These are phyloP conservation scores for Anarhynchus alexandrinus DNA, from an alignment of 2,113 vertebrate species.

Conservation along the genomic window DNA sequence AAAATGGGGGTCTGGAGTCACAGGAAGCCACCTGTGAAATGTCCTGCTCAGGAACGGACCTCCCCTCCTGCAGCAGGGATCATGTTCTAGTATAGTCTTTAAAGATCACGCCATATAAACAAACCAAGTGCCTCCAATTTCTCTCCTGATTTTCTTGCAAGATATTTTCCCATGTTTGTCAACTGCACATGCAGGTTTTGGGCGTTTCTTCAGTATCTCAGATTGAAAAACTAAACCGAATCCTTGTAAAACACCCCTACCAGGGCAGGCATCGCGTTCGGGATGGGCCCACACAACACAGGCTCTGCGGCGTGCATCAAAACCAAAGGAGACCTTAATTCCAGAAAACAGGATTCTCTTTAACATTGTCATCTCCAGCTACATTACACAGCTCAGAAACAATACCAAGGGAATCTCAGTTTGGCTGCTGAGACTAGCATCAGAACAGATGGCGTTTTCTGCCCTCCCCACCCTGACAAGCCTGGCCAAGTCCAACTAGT, in stretches of 20 bases:
- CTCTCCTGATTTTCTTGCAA: not conserved
- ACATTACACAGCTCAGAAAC: not conserved
- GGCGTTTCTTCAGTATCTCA: not conserved
- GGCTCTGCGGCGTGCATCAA: not conserved
- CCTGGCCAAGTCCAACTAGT: not conserved
- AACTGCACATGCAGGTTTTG: not conserved
- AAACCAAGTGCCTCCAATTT: not conserved
- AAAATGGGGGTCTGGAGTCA: not conserved
- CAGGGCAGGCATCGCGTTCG: rapidly evolving
- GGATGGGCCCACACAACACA: not conserved
- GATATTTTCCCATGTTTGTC: not conserved
- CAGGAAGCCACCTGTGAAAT: not conserved
- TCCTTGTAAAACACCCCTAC: not conserved
- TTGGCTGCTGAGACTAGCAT: not conserved
- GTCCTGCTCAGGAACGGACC: not conserved
- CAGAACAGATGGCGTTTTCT: not conserved
- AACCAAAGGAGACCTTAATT: not conserved
- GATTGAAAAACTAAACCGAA: not conserved
- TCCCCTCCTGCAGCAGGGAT: not conserved
- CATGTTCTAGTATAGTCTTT: not conserved
- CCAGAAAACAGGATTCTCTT: not conserved
- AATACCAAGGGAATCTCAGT: not conserved
- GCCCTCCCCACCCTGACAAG: not conserved
- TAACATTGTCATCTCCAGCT: not conserved
- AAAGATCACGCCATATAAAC: not conserved